Percentiles rank a stretch among this genome's conserved stretches.
Conservation (phyloP, 2,797 vertebrate genomes). For the Naso thynnoides region DNA sequence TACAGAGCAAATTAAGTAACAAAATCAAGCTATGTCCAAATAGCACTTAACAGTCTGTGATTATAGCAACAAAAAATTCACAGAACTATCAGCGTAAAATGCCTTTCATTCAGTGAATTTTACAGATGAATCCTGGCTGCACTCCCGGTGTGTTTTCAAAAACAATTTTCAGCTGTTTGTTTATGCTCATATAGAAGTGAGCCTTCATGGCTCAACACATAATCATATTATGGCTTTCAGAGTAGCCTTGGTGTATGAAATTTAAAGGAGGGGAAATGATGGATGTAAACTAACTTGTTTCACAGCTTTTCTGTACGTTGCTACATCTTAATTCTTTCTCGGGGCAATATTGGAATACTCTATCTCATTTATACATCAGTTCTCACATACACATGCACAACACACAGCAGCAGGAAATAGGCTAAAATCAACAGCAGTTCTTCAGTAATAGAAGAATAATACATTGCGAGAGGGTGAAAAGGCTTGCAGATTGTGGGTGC, state of each 20-base stretch:
- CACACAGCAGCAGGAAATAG: constrained; percentile 57
- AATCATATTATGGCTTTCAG: constrained; percentile 58
- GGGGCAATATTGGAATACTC: constrained; percentile 45
- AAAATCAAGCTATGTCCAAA: neutral
- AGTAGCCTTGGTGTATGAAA: constrained; percentile 59
- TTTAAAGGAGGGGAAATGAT: constrained; percentile 58
- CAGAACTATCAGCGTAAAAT: constrained; percentile 10
- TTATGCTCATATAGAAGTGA: constrained; percentile 33
- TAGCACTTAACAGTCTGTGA: neutral
- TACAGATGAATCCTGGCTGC: constrained; percentile 13
- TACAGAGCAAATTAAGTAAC: neutral
- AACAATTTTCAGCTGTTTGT: constrained; percentile 43
- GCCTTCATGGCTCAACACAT: constrained; percentile 51
- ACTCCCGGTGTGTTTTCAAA: constrained; percentile 14
- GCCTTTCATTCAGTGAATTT: too few relatives aligned
- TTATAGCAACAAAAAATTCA: neutral
- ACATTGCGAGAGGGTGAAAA: constrained; percentile 53
- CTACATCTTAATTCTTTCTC: constrained; percentile 68
- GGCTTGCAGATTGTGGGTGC: constrained; percentile 68
- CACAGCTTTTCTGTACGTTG: constrained; percentile 54
- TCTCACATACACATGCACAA: constrained; percentile 23
- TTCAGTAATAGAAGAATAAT: constrained; percentile 68
- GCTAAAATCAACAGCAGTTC: constrained; percentile 66
- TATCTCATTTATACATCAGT: constrained; percentile 53
- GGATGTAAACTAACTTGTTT: constrained; percentile 60